These are phyloP conservation scores for Proisotoma minuta DNA, from an alignment of 2,888 invertebrate genomes.

Conservation along the genomic window DNA sequence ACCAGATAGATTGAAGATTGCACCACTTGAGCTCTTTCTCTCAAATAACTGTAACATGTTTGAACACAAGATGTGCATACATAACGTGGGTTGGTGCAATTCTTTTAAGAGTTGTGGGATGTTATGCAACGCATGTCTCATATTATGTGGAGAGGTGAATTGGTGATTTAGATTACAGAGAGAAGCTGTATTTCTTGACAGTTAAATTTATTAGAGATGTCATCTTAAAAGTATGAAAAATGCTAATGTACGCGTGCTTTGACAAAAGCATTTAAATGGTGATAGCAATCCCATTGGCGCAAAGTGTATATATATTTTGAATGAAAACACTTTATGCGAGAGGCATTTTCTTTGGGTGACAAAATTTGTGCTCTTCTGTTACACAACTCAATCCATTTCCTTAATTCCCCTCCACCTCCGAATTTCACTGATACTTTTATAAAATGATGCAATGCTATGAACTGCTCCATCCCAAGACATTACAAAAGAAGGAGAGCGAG, in stretches of 20 bases:
- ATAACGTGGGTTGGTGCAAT: too few relatives aligned
- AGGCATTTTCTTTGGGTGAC: not conserved
- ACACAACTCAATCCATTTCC: not conserved
- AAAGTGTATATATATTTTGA: not conserved
- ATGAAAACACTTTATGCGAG: not conserved
- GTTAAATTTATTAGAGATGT: slow-evolving; percentile 1
- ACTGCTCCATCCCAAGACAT: too few relatives aligned
- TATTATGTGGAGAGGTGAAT: too few relatives aligned
- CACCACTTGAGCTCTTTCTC: too few relatives aligned
- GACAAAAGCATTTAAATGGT: slow-evolving; percentile 1
- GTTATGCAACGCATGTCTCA: too few relatives aligned
- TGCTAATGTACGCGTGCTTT: not conserved
- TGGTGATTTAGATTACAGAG: too few relatives aligned
- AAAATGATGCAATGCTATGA: too few relatives aligned
- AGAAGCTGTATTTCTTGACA: not conserved
- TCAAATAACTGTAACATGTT: not conserved
- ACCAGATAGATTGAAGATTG: too few relatives aligned
- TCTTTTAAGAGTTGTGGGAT: too few relatives aligned
- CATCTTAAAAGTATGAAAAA: not conserved
- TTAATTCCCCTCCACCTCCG: not conserved
- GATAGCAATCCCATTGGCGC: not conserved
- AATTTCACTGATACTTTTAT: too few relatives aligned
- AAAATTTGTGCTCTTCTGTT: not conserved
- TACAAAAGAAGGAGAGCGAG: too few relatives aligned
- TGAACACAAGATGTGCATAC: too few relatives aligned